Evolutionary conservation across 2,113 vertebrate species (phyloP).

Genomic region (Chamaea fasciata): DNA sequence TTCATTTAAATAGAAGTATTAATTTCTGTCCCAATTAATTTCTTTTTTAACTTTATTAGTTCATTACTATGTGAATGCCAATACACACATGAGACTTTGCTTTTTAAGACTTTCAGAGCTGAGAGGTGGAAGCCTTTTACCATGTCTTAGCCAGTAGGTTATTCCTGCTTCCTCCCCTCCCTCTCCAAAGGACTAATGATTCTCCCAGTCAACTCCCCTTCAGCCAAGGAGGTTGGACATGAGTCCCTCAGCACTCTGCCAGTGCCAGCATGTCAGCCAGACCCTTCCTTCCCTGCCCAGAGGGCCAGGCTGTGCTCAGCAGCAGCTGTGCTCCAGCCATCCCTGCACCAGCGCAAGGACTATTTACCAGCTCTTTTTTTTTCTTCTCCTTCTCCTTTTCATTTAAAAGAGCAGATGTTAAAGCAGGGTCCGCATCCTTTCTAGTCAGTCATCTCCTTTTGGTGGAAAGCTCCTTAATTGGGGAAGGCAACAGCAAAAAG

Average conservation of each 20-base stretch:
- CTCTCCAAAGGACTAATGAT: slow-evolving; percentile 22
- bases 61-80: background rate
- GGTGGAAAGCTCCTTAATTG: background rate
- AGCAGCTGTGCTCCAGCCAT: background rate
- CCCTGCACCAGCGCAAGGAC: background rate
- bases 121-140: slow-evolving; percentile 39
- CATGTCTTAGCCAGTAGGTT: background rate
- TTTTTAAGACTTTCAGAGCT: slow-evolving; percentile 19
- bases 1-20: background rate
- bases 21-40: background rate
- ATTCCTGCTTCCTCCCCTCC: background rate
- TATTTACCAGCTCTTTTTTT: background rate
- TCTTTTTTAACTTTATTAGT: background rate
- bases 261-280: background rate
- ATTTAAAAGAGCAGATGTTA: background rate
- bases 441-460: background rate
- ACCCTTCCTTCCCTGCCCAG: background rate
- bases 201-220: background rate
- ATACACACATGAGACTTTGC: background rate
- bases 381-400: background rate
- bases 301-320: background rate
- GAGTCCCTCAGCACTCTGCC: background rate
- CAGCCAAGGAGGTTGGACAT: slow-evolving; percentile 1
- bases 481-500: background rate
- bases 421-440: background rate